Evolutionary conservation across 2,113 vertebrate genomes (phyloP), one percentile per base, ranked within the genome.

Genomic region (Mirza zaza): DNA sequence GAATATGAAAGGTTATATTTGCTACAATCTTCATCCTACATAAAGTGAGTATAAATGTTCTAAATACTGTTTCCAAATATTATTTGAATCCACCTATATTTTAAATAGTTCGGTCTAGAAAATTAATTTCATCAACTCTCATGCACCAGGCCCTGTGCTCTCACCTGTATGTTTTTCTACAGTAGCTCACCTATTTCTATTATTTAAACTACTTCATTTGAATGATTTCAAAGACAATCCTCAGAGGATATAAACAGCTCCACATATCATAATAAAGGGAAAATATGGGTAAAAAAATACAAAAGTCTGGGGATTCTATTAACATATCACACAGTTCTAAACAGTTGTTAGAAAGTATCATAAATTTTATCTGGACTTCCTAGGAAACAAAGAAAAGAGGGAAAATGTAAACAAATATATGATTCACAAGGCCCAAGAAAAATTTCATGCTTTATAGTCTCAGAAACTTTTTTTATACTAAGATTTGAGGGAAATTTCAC

Each of bases 381-480:
- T 32, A 71, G 25, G n/a, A 87, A 68, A 87, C 67, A 86, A 76
- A 88, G 39, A 52, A 95, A 94, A 89, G 45, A 73, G 59, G 61
- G n/a, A 61, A 90, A 73, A 59, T 63, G 6, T 65, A 52, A 96
- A 76, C 34, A 76, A 59, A 87, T 57, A 23, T 6, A 21, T 52
- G 23, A 85, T 65, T 86, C 48, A 55, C 3, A 67, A 65, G n/a
- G 1, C 50, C 18, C 45, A 79, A 55, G 48, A 34, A 82, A 91
- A 95, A 71, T 65, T 77, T 70, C 77, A 42, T 90, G 7, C 63
- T 52, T 82, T 39, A 73, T 17, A 67, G 18, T 27, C 27, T 29
- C 32, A 76, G 79, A 39, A 91, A 86, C 17, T 73, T 92, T 68
- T 61, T 11, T 77, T 85, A 77, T 61, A 77, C 77, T 73, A 71